Evolutionary conservation across 2,888 invertebrate genomes (phyloP), one percentile per base, ranked within the genome.

Genomic region (Tridacna crocea): DNA sequence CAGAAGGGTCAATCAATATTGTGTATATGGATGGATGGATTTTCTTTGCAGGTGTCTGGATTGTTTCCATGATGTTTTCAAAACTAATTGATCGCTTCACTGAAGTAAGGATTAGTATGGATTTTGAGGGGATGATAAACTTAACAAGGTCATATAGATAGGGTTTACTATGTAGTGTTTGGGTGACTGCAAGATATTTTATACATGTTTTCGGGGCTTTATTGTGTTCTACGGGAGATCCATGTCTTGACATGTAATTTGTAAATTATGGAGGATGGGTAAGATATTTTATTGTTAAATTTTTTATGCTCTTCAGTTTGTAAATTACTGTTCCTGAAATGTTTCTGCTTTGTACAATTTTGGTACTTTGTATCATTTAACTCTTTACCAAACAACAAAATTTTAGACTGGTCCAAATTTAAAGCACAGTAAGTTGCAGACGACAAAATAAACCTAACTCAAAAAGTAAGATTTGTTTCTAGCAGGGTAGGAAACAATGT

Each of bases 21-120:
- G 22, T 61, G 61, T 61, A 24, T 22, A 61, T 24, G 61, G 61
- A 4, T 61, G 26, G 61, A 22, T 61, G 61, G 22, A 22, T 61
- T 61, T 61, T 61, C 61, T 24, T 61, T 61, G 26, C 26, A 61
- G 26, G 61, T 4, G 61, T 24, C 24, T 13, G 2, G 61, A 61
- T 61, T 61, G 61, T 61, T 61, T 61, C 61, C 26, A 22, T 13
- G 61, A 61, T 61, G 61, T 61, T 61, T 61, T 61, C 13, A 61
- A 61, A 61, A 61, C 61, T 61, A 61, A 61, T 61, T 61, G 61
- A 61, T 61, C 22, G 22, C 22, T 61, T 19, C n/a, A 10, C 61
- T 61, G 26, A 24, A 24, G 61, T 61, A 22, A 61, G 61, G 61
- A 61, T 61, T 61, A 61, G 61, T 19, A 22, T 8, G 61, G 61